These are phyloP conservation scores for Apeltes quadracus DNA, from an alignment of 2,113 vertebrate genomes.

Conservation along the genomic window DNA sequence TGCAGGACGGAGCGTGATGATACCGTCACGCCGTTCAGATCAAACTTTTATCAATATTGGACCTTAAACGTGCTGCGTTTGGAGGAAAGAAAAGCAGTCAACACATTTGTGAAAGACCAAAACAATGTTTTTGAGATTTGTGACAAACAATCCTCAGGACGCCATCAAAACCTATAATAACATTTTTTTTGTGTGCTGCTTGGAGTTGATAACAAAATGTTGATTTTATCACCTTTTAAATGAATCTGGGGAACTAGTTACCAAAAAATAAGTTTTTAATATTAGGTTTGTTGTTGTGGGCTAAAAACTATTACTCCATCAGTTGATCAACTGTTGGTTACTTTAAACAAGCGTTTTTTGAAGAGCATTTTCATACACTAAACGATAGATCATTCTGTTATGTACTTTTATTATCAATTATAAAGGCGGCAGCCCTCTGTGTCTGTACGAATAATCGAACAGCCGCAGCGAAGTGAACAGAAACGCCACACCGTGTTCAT, in stretches of 20 bases:
- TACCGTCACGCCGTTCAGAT: too few relatives aligned
- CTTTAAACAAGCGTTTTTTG: too few relatives aligned
- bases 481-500: slow-evolving; percentile 10
- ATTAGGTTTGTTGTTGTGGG: too few relatives aligned
- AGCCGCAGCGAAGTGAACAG: background rate
- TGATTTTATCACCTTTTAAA: background rate
- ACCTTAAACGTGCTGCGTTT: background rate
- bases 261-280: background rate
- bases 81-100: background rate
- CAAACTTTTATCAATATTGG: background rate
- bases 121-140: background rate
- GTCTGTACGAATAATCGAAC: background rate
- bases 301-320: too few relatives aligned
- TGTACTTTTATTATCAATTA: too few relatives aligned
- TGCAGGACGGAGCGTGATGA: too few relatives aligned
- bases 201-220: background rate
- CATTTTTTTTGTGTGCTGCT: background rate
- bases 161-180: background rate
- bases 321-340: too few relatives aligned
- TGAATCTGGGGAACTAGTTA: too few relatives aligned
- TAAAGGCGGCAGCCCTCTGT: too few relatives aligned
- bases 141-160: background rate
- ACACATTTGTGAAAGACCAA: background rate
- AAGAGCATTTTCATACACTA: too few relatives aligned
- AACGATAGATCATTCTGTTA: too few relatives aligned